A percentile compares a stretch with the other conserved stretches of the same genome.
phyloP scores from a whole-genome alignment of 2,888 invertebrate genomes.

The Drosophila diplacantha region DNA sequence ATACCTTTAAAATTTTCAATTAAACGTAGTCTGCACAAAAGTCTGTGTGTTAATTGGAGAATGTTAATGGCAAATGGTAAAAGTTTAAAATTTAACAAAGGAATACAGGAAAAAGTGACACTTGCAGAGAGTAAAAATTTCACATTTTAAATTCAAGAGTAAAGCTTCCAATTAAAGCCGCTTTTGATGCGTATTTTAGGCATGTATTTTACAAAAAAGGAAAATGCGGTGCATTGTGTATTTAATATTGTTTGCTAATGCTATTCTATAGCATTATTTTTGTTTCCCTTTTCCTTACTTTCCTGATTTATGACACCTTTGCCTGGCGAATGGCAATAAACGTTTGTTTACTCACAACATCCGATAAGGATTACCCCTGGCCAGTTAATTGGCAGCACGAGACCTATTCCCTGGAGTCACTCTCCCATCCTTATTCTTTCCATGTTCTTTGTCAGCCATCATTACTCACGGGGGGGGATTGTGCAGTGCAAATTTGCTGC shows the following conservation, averaged over 20 bases:
- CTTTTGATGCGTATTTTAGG: too few species aligned
- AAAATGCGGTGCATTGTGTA: neutral
- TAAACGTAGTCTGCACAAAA: constrained; percentile 11
- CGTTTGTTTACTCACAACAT: constrained; percentile 18
- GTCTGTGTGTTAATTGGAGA: constrained; percentile 33
- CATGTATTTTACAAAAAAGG: neutral
- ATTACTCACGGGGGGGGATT: constrained; percentile 7
- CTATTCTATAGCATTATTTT: neutral
- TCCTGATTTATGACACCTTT: constrained; percentile 27
- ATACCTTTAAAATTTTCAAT: constrained; percentile 21
- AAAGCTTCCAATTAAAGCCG: neutral
- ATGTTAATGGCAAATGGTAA: constrained; percentile 37
- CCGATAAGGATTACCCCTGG: constrained; percentile 27
- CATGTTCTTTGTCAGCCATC: constrained; percentile 1
- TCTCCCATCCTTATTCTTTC: neutral
- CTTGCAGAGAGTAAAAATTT: neutral
- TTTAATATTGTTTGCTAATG: neutral
- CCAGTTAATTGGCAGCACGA: constrained; percentile 20
- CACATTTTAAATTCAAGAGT: neutral
- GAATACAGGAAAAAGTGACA: neutral
- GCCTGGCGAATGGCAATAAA: constrained; percentile 29
- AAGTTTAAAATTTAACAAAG: constrained; percentile 2
- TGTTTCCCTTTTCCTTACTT: neutral
- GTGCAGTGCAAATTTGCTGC: constrained; percentile 23
- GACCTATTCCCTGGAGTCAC: constrained; percentile 8